These are phyloP conservation scores for Amphiprion clarkii DNA, from an alignment of 2,797 vertebrate genomes.

Conservation along the genomic window DNA sequence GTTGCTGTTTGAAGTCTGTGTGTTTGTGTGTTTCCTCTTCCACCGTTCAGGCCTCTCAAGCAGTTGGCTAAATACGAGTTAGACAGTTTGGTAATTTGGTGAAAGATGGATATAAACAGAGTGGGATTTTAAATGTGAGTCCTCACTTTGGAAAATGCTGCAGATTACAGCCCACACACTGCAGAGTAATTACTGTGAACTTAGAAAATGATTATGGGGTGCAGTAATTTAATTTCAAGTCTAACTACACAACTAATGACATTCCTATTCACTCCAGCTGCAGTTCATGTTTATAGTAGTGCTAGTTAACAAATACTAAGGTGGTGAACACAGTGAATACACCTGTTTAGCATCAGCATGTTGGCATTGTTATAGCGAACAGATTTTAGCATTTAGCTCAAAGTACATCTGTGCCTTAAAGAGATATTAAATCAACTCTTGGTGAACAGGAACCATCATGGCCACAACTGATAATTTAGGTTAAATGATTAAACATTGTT, in stretches of 20 bases:
- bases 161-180: constrained; percentile 28
- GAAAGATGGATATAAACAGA: constrained; percentile 46
- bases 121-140: constrained; percentile 14
- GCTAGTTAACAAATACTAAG: neutral
- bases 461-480: no score
- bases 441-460: no score
- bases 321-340: neutral
- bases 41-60: constrained; percentile 48
- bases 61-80: constrained; percentile 43
- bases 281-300: constrained; percentile 1
- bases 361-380: neutral
- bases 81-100: constrained; percentile 47
- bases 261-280: neutral
- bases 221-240: neutral
- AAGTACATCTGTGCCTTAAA: neutral
- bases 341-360: neutral
- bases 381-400: neutral
- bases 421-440: neutral
- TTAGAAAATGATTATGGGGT: constrained; percentile 18
- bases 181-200: constrained; percentile 10
- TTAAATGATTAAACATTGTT: no score
- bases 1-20: constrained; percentile 62
- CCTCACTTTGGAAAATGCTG: constrained; percentile 23
- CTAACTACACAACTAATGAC: neutral
- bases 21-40: constrained; percentile 61